These are phyloP conservation scores for Diploptera punctata DNA, from an alignment of 2,888 invertebrate species.

Conservation along the genomic window DNA sequence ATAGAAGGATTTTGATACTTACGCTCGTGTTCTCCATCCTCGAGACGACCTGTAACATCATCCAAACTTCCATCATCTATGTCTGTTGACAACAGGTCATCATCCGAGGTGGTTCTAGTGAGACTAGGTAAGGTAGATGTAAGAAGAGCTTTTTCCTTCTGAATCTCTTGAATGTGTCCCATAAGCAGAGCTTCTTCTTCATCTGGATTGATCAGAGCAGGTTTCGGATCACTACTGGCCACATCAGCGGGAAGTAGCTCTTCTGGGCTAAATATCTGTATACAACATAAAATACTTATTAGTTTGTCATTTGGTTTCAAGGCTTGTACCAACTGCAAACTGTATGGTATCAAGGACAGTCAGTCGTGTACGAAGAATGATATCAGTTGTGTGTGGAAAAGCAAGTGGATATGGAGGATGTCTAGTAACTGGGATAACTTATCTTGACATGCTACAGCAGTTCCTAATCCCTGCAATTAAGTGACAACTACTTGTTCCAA, in stretches of 20 bases:
- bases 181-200: conserved; percentile 78
- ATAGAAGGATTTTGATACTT: no score
- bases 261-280: conserved; percentile 62
- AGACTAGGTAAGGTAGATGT: conserved; percentile 81
- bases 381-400: no score
- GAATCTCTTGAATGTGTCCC: conserved; percentile 80
- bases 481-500: no score
- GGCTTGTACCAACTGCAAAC: no score
- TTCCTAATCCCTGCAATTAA: no score
- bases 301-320: no score
- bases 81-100: conserved; percentile 82
- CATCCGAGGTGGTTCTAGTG: conserved; percentile 85
- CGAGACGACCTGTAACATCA: conserved; percentile 51
- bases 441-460: no score
- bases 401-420: no score
- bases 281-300: no score
- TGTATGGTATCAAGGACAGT: no score
- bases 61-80: conserved; percentile 74
- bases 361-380: no score
- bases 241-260: conserved; percentile 53
- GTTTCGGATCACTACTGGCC: conserved; percentile 15
- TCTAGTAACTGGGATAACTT: no score
- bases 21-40: conserved; percentile 42
- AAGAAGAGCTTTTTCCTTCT: conserved; percentile 81
- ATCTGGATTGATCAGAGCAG: conserved; percentile 54